Base-by-base conservation (phyloP, 2,888 invertebrate species). In the Sarcophaga caerulescens region DNA sequence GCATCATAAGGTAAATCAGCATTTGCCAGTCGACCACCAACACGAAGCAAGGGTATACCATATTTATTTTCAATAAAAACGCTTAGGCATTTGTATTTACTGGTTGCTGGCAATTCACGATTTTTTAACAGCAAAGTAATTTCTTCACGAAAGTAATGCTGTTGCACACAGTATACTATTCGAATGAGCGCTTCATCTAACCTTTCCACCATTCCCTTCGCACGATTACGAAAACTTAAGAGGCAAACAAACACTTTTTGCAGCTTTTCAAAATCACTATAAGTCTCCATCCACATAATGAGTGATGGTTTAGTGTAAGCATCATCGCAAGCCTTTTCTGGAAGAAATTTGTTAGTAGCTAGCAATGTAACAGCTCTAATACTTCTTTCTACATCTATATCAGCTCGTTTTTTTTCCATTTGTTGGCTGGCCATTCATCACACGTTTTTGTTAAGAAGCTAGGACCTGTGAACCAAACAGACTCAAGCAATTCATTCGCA, bases 351-450 rank as follows among this genome's bases (percentile, higher is more conserved):
- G 12, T 47, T 47, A 12, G 45, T 47, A 47, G 45, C 8, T 47
- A 71, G 44, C 10, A 71, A 25, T 14, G 35, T 71, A 23, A 35
- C 63, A 45, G 25, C 25, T 14, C 63, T 62, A 47, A 25, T 47
- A 17, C 65, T 35, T 74, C 23, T 62, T n/a, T 83, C 79, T 44
- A 57, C 19, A 17, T 45, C 19, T 8, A 25, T 59, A 12, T 75
- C 71, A 14, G 25, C 17, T 35, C 23, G 2, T 23, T 70, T 17
- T 25, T 12, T 52, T 69, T 59, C 8, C 6, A 10, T 45, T 79
- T 83, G 21, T 79, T 84, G 3, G 65, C 25, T 62, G 84, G 84
- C 71, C 77, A 77, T 8, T 81, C n/a, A 35, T 17, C n/a, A 25
- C 68, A 62, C 1, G 69, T 14, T 66, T 68, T 66, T 60, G 59